A percentile compares a stretch with the other conserved stretches of the same genome.
Evolutionary conservation across 1,140 invertebrate genomes (phyloP).

Genomic region (Pseudomyrmex sp.): DNA sequence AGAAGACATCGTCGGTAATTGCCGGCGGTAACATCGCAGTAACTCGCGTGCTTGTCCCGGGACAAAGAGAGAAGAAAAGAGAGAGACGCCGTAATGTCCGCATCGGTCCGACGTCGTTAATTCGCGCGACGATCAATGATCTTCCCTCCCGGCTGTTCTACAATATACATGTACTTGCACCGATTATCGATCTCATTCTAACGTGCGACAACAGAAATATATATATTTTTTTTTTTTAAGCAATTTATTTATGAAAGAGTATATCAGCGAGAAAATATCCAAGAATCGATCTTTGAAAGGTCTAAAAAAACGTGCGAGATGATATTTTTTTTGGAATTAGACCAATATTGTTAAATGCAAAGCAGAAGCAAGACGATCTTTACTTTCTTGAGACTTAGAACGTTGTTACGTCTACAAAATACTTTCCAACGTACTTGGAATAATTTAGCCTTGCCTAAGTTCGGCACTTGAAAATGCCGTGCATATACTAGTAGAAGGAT

Average conservation of each 20-base stretch:
- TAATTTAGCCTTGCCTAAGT: constrained; percentile 21
- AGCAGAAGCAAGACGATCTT: too few species aligned
- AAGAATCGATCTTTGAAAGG: too few species aligned
- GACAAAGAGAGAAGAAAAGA: constrained; percentile 32
- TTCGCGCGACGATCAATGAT: constrained; percentile 55
- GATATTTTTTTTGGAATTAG: neutral
- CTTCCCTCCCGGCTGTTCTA: constrained; percentile 16
- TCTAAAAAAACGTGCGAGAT: neutral
- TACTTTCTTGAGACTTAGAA: neutral
- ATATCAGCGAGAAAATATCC: too few species aligned
- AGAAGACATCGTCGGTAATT: constrained; percentile 51
- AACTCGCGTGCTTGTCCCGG: constrained; percentile 35
- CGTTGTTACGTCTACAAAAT: constrained; percentile 27
- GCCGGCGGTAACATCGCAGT: constrained; percentile 21
- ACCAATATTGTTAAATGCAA: too few species aligned
- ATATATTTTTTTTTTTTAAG: neutral
- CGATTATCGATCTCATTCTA: constrained; percentile 23
- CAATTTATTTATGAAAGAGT: neutral
- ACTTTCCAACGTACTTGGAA: constrained; percentile 51
- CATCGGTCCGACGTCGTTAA: constrained; percentile 45
- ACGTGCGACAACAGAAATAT: neutral
- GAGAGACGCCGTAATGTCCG: constrained; percentile 8
- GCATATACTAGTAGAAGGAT: constrained; percentile 22
- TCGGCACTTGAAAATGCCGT: constrained; percentile 25
- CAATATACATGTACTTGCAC: neutral